phyloP scores from a whole-genome alignment of 2,113 vertebrate species.

The Nothobranchius furzeri region DNA sequence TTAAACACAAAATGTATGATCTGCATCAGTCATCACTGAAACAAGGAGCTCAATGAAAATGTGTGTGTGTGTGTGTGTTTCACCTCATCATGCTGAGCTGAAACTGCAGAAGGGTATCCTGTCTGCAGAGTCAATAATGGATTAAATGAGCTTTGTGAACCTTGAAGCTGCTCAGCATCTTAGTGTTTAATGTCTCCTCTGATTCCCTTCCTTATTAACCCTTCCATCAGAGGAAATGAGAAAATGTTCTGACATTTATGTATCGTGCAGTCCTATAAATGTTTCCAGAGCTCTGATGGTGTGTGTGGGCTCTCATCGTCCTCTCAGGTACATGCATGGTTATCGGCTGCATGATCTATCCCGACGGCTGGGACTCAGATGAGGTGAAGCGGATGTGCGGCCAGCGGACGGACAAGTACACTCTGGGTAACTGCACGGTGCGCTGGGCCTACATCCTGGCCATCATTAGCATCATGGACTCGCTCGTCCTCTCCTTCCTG shows the following conservation, averaged over 20 bases:
- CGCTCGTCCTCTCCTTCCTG: constrained; percentile 91
- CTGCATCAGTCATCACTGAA: no score
- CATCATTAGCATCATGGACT: constrained; percentile 95
- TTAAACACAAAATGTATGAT: no score
- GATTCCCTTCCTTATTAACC: background rate
- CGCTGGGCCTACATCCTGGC: constrained; percentile 99
- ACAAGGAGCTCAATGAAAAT: constrained; percentile 16
- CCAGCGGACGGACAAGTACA: constrained; percentile 94
- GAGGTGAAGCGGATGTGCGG: constrained; percentile 93
- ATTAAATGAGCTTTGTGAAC: constrained; percentile 34
- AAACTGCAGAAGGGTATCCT: background rate
- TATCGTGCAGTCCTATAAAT: no score
- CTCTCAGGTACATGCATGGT: constrained; percentile 88
- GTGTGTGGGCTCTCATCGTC: no score
- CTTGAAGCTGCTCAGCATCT: constrained; percentile 59
- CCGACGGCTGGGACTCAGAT: constrained; percentile 93
- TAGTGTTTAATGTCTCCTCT: background rate
- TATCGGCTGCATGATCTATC: constrained; percentile 97
- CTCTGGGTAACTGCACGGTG: constrained; percentile 93
- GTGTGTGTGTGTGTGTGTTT: constrained; percentile 12
- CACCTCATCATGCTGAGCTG: constrained; percentile 24
- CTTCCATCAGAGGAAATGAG: background rate
- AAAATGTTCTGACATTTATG: background rate
- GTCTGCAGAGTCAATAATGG: constrained; percentile 52
- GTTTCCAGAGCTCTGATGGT: no score